Evolutionary conservation across 2,113 vertebrate species (phyloP), one percentile per base, ranked within the genome.

Genomic region (Lasiurus borealis): DNA sequence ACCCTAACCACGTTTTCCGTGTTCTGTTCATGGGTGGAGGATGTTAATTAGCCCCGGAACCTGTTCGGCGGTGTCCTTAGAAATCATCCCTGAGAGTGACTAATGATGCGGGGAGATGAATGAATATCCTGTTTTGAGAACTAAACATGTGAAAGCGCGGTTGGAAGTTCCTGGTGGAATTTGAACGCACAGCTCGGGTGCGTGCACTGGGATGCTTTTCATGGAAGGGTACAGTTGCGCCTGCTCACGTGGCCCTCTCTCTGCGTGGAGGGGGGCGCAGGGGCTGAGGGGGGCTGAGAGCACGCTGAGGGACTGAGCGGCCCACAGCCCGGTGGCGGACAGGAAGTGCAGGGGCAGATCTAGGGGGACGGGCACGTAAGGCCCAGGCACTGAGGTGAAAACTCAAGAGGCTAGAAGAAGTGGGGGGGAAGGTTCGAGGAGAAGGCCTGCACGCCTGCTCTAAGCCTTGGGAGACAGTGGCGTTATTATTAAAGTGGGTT

Each of bases 61-160:
- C 8, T 4, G 4, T 82, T 85, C 48, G 78, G 62, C 85, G 59
- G 21, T 87, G 90, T 95, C 40, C 12, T 71, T 77, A 96, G 85
- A 83, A 69, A 96, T 78, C 80, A 71, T 93, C 52, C 48, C 19
- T 85, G 44, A 85, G 50, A 92, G 78, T 82, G 66, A 95, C 66
- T 71, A 82, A 50, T 59, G 72, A 57, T n/a, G 72, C 59, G 8
- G 25, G n/a, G 52, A 92, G 19, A 66, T 84, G 1, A 80, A 84
- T n/a, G 77, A 21, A 54, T 69, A 5, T 11, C 76, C 6, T 77
- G 40, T 68, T 91, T 52, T 84, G n/a, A 92, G 14, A 72, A 85
- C 1, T 68, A 36, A 64, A 62, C 21, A 6, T 15, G 52, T 64
- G 9, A 3, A 3, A 25, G 19, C 18, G 27, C 9, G 19, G 0